phyloP scores from a whole-genome alignment of 1,140 invertebrate species.

The Scaptomyza montana region DNA sequence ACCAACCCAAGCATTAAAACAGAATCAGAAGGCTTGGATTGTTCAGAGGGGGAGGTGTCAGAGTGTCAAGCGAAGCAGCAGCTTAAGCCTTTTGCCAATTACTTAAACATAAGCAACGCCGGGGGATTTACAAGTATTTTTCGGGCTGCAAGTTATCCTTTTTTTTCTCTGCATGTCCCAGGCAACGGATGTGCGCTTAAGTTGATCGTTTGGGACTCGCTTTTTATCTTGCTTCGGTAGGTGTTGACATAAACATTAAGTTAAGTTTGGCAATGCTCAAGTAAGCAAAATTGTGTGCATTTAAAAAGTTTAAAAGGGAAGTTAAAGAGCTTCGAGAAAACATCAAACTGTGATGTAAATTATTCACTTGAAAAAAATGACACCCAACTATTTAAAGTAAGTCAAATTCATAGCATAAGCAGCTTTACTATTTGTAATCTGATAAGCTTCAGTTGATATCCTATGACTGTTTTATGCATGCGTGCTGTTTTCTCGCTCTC shows the following conservation, averaged over 20 bases:
- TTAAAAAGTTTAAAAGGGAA: constrained; percentile 10
- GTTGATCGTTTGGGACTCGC: constrained; percentile 47
- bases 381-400: neutral
- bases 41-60: neutral
- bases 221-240: constrained; percentile 17
- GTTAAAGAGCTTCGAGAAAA: constrained; percentile 1
- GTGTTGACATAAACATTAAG: constrained; percentile 57
- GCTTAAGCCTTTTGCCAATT: constrained; percentile 76
- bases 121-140: constrained; percentile 72
- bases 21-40: constrained; percentile 42
- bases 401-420: neutral
- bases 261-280: constrained; percentile 36
- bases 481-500: too few relatives aligned
- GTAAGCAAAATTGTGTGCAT: constrained; percentile 24
- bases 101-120: constrained; percentile 76
- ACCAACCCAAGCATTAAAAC: constrained; percentile 19
- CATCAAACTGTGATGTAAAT: neutral
- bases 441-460: constrained; percentile 9
- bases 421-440: constrained; percentile 5
- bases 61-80: constrained; percentile 20
- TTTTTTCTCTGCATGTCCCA: constrained; percentile 12
- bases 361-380: neutral
- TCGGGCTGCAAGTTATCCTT: constrained; percentile 35
- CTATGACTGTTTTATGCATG: neutral
- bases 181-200: constrained; percentile 28